These are phyloP conservation scores for Ganaspis sp. DNA, from an alignment of 1,140 invertebrate species.

Conservation along the genomic window DNA sequence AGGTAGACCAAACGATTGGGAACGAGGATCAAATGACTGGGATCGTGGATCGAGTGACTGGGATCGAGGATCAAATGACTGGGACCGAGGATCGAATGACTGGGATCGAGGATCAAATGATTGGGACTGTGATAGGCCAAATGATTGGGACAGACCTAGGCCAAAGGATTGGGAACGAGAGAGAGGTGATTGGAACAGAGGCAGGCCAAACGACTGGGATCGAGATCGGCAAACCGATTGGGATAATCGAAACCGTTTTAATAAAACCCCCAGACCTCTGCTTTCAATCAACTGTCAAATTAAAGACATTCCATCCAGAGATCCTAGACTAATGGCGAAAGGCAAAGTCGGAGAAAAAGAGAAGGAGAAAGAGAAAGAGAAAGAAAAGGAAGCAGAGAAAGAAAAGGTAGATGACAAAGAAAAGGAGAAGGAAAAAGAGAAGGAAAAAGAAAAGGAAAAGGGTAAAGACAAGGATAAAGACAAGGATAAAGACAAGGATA, in stretches of 20 bases:
- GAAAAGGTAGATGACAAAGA: constrained; percentile 20
- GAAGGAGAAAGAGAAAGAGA: constrained; percentile 34
- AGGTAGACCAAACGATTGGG: constrained; percentile 45
- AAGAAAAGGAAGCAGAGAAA: constrained; percentile 55
- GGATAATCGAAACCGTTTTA: constrained; percentile 53
- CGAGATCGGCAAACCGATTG: constrained; percentile 46
- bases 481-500: constrained; percentile 32
- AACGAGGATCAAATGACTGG: constrained; percentile 41
- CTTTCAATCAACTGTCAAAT: constrained; percentile 34
- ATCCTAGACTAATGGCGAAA: constrained; percentile 44
- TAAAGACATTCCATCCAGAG: constrained; percentile 33
- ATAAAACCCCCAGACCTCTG: constrained; percentile 42
- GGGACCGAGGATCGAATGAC: background rate
- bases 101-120: background rate
- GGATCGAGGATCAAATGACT: too few species aligned
- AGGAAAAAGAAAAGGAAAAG: constrained; percentile 31
- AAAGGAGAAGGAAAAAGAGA: constrained; percentile 38
- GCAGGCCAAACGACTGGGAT: constrained; percentile 44
- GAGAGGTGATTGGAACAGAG: constrained; percentile 39
- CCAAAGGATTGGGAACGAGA: background rate
- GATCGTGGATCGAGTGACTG: constrained; percentile 33
- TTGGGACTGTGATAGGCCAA: background rate
- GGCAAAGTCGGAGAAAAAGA: constrained; percentile 26
- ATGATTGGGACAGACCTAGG: constrained; percentile 2
- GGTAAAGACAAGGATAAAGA: constrained; percentile 24